Conservation (phyloP, 2,888 invertebrate species). For the Lathronympha strigana region DNA sequence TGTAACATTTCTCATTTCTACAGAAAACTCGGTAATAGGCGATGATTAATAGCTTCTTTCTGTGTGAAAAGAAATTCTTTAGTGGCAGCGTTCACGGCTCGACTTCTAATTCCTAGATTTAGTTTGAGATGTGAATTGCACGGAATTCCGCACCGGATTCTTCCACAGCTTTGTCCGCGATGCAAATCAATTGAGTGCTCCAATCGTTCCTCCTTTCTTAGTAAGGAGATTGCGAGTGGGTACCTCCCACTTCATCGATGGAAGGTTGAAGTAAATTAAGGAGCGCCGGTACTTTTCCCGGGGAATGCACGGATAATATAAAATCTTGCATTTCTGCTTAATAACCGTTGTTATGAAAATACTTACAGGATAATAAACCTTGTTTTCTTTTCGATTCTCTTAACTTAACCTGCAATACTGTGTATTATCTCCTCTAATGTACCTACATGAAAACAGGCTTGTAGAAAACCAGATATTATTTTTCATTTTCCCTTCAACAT, state of each 20-base stretch:
- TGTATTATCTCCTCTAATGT: constrained; percentile 9
- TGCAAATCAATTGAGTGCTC: constrained; percentile 73
- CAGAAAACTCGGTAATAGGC: constrained; percentile 39
- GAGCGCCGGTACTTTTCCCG: constrained; percentile 20
- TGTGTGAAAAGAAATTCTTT: constrained; percentile 58
- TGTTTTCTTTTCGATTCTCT: background rate
- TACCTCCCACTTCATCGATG: constrained; percentile 53
- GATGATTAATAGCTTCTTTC: constrained; percentile 45
- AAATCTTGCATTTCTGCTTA: constrained; percentile 2
- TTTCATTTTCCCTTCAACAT: constrained; percentile 22
- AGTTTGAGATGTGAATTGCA: constrained; percentile 66
- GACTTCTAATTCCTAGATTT: constrained; percentile 66
- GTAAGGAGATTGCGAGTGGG: constrained; percentile 66
- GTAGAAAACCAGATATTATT: background rate
- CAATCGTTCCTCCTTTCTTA: constrained; percentile 50
- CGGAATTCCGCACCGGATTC: constrained; percentile 57
- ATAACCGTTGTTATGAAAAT: constrained; percentile 22
- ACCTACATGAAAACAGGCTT: background rate
- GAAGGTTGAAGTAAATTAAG: constrained; percentile 47
- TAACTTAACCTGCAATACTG: background rate
- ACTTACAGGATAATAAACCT: background rate
- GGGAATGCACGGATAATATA: constrained; percentile 26
- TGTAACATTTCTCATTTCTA: constrained; percentile 40
- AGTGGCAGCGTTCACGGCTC: constrained; percentile 53
- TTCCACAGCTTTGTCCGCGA: constrained; percentile 65